These are phyloP conservation scores for Tetraneura akinire DNA, from an alignment of 1,140 invertebrate species.

Conservation along the genomic window DNA sequence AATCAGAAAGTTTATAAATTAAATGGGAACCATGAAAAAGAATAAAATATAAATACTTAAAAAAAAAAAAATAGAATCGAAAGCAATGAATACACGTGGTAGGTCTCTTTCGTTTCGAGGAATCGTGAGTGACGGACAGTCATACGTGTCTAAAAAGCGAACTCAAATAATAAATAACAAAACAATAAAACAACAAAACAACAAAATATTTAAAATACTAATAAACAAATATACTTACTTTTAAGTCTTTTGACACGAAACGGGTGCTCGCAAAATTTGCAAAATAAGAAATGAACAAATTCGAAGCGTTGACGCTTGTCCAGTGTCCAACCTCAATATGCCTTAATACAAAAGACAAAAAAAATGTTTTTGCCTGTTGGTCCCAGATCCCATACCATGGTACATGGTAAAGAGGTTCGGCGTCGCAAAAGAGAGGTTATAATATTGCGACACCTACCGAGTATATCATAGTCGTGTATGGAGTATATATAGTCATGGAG, in stretches of 20 bases:
- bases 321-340: no score
- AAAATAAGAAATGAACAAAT: background rate
- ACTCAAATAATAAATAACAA: background rate
- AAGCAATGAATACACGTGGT: background rate
- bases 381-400: no score
- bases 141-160: background rate
- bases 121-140: background rate
- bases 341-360: background rate
- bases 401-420: background rate
- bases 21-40: no score
- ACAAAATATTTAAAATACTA: background rate
- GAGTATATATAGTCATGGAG: constrained; percentile 12
- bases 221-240: constrained; percentile 33
- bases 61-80: no score
- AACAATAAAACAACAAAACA: no score
- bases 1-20: no score
- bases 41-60: no score
- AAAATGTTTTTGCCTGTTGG: background rate
- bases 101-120: no score
- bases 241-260: constrained; percentile 49
- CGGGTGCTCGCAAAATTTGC: constrained; percentile 8
- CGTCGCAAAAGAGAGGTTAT: background rate
- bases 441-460: background rate
- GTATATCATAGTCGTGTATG: no score
- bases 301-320: background rate